Conservation (phyloP, 2,797 vertebrate genomes). For the Amblyraja radiata region DNA sequence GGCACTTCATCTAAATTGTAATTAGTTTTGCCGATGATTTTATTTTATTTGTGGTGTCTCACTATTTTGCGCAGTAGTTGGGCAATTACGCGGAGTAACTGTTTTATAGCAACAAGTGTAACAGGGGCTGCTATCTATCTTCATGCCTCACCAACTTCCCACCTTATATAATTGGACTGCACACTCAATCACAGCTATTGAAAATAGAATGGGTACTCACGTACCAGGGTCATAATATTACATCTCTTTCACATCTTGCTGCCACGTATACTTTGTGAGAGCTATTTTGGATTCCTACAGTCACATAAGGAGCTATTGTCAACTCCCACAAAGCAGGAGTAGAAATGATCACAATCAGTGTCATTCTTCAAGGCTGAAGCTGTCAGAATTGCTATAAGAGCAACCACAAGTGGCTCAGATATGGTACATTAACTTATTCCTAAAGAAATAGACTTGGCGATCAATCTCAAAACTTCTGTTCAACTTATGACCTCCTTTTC, state of each 20-base stretch:
- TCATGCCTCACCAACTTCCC: neutral
- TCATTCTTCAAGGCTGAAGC: neutral
- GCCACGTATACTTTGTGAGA: neutral
- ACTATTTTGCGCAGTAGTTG: neutral
- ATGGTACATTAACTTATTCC: neutral
- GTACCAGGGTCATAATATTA: conserved; percentile 9
- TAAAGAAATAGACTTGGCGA: neutral
- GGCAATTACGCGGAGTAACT: neutral
- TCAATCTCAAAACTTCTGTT: neutral
- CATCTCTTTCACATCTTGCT: conserved; percentile 1
- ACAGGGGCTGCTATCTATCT: neutral
- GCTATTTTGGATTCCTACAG: conserved; percentile 25
- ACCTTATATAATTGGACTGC: conserved; percentile 8
- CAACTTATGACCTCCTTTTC: neutral
- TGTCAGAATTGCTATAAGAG: neutral
- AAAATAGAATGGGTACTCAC: conserved; percentile 1
- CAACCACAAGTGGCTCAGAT: conserved; percentile 2
- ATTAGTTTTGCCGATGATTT: neutral
- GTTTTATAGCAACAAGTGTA: neutral
- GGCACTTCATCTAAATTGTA: neutral
- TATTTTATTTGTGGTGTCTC: neutral
- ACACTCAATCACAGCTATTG: conserved; percentile 22
- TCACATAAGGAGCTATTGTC: conserved; percentile 5
- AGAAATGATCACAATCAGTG: conserved; percentile 16
- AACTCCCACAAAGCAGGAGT: conserved; percentile 15